phyloP scores from a whole-genome alignment of 1,140 invertebrate genomes.

The Ceratina calcarata region DNA sequence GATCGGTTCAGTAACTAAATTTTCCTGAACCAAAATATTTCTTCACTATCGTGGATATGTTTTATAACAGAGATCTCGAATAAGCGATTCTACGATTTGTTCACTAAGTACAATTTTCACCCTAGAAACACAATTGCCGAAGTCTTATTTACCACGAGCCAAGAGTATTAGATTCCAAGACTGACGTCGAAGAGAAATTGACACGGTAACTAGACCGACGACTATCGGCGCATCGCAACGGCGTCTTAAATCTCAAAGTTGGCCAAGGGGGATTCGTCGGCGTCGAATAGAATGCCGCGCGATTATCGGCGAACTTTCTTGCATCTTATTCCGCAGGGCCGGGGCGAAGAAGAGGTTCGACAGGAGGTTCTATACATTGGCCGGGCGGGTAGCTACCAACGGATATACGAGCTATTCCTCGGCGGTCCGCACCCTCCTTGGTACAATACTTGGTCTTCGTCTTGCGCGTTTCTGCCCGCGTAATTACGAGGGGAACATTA shows the following conservation, averaged over 20 bases:
- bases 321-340: conserved; percentile 34
- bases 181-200: background rate
- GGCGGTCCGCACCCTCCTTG: conserved; percentile 59
- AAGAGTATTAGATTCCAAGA: background rate
- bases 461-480: conserved; percentile 69
- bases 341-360: conserved; percentile 49
- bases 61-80: too few species aligned
- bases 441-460: conserved; percentile 66
- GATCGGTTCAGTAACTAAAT: too few species aligned
- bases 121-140: background rate
- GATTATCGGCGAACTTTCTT: conserved; percentile 45
- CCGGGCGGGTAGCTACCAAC: conserved; percentile 57
- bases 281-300: conserved; percentile 21
- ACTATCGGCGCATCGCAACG: background rate
- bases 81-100: too few species aligned
- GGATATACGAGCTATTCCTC: conserved; percentile 64
- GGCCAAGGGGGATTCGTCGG: background rate
- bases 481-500: conserved; percentile 80
- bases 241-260: conserved; percentile 1
- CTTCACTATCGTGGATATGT: too few species aligned
- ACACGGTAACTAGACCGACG: background rate
- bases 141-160: background rate
- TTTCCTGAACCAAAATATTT: too few species aligned
- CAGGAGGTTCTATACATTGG: conserved; percentile 58
- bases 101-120: background rate